Evolutionary conservation across 1,140 invertebrate genomes (phyloP), one percentile per base, ranked within the genome.

Genomic region (Myzus persicae): DNA sequence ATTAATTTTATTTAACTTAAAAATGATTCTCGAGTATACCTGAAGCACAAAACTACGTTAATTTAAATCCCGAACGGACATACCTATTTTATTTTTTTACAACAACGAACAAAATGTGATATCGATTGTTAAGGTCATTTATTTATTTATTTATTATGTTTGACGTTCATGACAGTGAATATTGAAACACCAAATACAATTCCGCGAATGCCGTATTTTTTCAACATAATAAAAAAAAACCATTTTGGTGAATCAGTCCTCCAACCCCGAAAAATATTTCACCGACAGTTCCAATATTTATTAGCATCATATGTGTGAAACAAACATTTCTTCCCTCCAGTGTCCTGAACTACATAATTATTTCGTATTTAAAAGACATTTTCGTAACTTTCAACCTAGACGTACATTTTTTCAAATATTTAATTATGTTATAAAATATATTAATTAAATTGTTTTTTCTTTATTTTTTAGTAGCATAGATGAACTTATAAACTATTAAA

Each of bases 161-260:
- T 54, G 46, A 36, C 46, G 40, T 38, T 38, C 48, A 26, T 11
- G 11, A 31, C 36, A 26, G 36, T 89, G 46, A 89, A 89, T 89
- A 54, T 51, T 38, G 46, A 89, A 51, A 89, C 87, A 51, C 22
- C 20, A 89, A n/a, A 46, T 87, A n/a, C 44, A 46, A 36, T 88
- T 31, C 48, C 14, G 6, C 24, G 54, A 54, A 89, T 51, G 22
- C 38, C 46, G 51, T 54, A 89, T 89, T 54, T 89, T 54, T 89
- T 54, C 36, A 40, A 40, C 22, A 24, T 54, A 89, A 38, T 89
- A 89, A 89, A 89, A 76, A 89, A 76, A 44, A 40, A 89, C 40
- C 36, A 40, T 89, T 89, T n/a, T 38, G 22, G 46, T 14, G 36
- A 89, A 54, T 89, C 46, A 51, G 1, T 38, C 46, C 54, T 38